A percentile compares a stretch with the other conserved stretches of the same genome.
Conservation (phyloP, 2,113 vertebrate genomes). For the Serinus canaria region DNA sequence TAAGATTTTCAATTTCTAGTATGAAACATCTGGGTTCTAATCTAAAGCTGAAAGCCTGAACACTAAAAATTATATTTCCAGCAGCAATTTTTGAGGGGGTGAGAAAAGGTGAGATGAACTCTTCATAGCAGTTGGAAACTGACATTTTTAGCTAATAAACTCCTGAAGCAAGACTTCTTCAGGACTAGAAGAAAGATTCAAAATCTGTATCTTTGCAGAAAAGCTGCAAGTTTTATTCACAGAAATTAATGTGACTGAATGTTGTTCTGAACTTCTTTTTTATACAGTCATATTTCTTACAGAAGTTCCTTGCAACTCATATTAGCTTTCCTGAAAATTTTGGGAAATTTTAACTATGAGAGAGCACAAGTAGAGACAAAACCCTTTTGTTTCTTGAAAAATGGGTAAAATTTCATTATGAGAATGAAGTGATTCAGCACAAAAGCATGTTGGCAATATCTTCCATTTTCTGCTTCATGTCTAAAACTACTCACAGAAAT, state of each 20-base stretch:
- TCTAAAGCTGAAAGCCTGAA: neutral
- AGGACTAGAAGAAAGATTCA: neutral
- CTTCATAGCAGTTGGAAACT: fast-evolving
- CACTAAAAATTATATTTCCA: neutral
- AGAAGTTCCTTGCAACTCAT: neutral
- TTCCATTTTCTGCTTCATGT: neutral
- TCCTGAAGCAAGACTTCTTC: neutral
- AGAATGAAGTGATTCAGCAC: neutral
- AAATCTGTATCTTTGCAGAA: neutral
- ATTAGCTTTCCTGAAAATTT: neutral
- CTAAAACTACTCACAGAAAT: neutral
- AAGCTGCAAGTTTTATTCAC: neutral
- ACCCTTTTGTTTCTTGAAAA: neutral
- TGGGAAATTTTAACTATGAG: neutral
- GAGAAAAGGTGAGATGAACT: neutral
- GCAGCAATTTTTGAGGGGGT: neutral
- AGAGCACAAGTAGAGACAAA: neutral
- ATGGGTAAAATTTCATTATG: neutral
- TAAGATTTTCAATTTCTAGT: neutral
- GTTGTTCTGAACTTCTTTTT: neutral
- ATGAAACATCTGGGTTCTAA: neutral
- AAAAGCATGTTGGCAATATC: neutral
- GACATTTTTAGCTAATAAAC: neutral
- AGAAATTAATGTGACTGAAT: neutral
- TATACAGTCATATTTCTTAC: neutral